phyloP scores from a whole-genome alignment of 2,113 vertebrate genomes.

The Collichthys lucidus region DNA sequence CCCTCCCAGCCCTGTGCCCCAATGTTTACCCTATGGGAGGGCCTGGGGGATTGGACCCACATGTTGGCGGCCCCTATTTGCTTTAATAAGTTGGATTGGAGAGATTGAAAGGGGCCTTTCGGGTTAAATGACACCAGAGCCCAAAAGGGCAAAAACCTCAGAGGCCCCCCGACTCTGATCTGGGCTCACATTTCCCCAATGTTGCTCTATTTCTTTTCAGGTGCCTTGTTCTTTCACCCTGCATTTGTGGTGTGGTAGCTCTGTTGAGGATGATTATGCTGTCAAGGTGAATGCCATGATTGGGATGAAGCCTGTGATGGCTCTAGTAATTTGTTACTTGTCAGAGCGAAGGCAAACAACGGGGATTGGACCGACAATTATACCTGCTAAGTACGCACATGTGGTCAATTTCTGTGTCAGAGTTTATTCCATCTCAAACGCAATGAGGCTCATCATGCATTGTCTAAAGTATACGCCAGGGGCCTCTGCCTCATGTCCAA shows the following conservation, averaged over 20 bases:
- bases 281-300: slow-evolving; percentile 62
- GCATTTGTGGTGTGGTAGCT: slow-evolving; percentile 21
- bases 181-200: slow-evolving; percentile 24
- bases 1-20: slow-evolving; percentile 33
- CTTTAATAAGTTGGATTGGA: slow-evolving; percentile 78
- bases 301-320: slow-evolving; percentile 49
- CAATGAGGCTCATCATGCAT: slow-evolving; percentile 4
- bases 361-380: slow-evolving; percentile 56
- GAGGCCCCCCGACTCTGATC: slow-evolving; percentile 61
- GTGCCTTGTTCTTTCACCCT: slow-evolving; percentile 49
- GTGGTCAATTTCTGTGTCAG: slow-evolving; percentile 47
- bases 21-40: slow-evolving; percentile 71
- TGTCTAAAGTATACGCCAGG: not conserved
- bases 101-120: slow-evolving; percentile 67
- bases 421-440: slow-evolving; percentile 37
- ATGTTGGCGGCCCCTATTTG: slow-evolving; percentile 77
- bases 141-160: slow-evolving; percentile 50
- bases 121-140: slow-evolving; percentile 78
- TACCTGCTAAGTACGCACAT: slow-evolving; percentile 45
- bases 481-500: slow-evolving; percentile 17
- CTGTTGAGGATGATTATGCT: slow-evolving; percentile 60
- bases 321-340: slow-evolving; percentile 68
- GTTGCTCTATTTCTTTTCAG: slow-evolving; percentile 14
- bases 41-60: slow-evolving; percentile 73
- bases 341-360: slow-evolving; percentile 74